Base-by-base conservation (phyloP, 2,113 vertebrate species). In the Sceloporus tristichus region DNA sequence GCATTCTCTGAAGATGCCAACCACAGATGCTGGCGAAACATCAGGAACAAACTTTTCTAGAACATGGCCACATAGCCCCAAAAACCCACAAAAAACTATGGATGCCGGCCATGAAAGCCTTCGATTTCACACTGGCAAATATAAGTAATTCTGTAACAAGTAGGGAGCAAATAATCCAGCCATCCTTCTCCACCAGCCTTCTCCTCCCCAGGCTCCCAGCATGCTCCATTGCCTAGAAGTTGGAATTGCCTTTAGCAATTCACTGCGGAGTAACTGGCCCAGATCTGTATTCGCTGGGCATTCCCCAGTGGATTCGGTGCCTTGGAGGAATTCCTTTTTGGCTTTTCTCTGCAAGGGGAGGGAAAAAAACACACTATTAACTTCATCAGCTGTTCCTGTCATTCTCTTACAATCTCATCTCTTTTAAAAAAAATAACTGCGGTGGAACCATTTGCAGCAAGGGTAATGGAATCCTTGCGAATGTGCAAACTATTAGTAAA, bases 401-500 rank as follows among this genome's bases (percentile, higher is more conserved):
- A 71, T 27, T 68, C 78, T 29, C 40, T 27, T 86, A 81, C 84
- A 77, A 2, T 59, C 21, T 66, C 76, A 42, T 25, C 29, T 19
- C 8, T 59, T 59, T 18, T 18, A 62, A 18, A 62, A 23, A 5
- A 68, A 40, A n/a, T 74, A 82, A 38, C 80, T 85, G 65, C 38
- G 21, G 84, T 42, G 78, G 62, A 76, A 9, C 54, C 78, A 68
- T 85, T 56, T 73, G 66, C 76, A 62, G 80, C 75, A 90, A 53
- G 88, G 48, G 85, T 88, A 90, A 93, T 93, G 91, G 91, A 84
- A 91, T 88, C 81, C n/a, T 76, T 87, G 85, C 62, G 85, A 81
- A 92, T 95, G 91, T 91, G 85, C 92, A 94, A 95, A 92, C 88
- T 90, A 85, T 90, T 79, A 42, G 90, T 91, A 90, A 86, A 87